Percentiles rank a stretch among this genome's conserved stretches.
These are phyloP conservation scores for Poeciliopsis infans DNA, from an alignment of 2,797 vertebrate species.

Conservation along the genomic window DNA sequence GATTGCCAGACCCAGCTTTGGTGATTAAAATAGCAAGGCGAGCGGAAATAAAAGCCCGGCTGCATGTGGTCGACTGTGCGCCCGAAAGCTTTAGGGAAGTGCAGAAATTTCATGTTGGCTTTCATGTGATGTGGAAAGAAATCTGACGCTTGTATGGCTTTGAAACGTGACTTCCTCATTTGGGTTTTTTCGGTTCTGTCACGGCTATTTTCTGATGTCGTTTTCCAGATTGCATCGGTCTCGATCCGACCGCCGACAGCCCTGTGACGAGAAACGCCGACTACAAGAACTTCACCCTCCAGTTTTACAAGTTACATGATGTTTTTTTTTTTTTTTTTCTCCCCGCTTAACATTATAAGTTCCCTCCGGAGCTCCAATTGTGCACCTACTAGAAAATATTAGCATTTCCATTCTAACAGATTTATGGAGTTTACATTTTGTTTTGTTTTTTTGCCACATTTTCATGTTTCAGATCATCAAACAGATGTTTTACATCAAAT, in stretches of 20 bases:
- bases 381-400: neutral
- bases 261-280: conserved; percentile 41
- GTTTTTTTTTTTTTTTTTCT: neutral
- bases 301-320: conserved; percentile 88
- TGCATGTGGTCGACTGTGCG: neutral
- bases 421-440: neutral
- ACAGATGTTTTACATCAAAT: neutral
- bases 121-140: conserved; percentile 46
- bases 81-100: conserved; percentile 34
- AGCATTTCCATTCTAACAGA: neutral
- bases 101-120: neutral
- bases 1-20: neutral
- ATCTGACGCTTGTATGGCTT: neutral
- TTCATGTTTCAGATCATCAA: neutral
- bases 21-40: conserved; percentile 5
- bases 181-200: conserved; percentile 29
- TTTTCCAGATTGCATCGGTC: conserved; percentile 84
- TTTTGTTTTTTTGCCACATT: neutral
- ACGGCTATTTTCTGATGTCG: conserved; percentile 24
- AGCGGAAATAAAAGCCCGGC: conserved; percentile 2
- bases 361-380: neutral
- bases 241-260: conserved; percentile 76
- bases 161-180: conserved; percentile 25
- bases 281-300: conserved; percentile 89
- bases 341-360: neutral